phyloP scores from a whole-genome alignment of 92 coral and sea anemone genomes.

The Metridium senile region DNA sequence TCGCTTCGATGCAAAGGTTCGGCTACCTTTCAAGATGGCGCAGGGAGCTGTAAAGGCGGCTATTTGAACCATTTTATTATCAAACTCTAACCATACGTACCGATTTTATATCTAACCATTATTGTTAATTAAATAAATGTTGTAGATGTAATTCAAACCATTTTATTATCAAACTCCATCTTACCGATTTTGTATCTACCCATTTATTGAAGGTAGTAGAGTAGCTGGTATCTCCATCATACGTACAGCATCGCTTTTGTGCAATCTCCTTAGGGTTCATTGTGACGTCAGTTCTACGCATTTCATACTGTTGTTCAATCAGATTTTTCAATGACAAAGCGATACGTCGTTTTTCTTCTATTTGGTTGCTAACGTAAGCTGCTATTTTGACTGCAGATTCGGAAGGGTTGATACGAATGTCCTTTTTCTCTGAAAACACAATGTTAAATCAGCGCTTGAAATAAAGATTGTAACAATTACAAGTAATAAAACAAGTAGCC shows the following conservation, averaged over 20 bases:
- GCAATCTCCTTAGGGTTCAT: constrained; percentile 60
- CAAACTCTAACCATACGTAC: too few relatives aligned
- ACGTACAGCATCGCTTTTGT: constrained; percentile 72
- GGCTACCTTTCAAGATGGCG: too few relatives aligned
- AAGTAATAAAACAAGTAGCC: too few relatives aligned
- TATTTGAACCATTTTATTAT: too few relatives aligned
- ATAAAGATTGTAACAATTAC: too few relatives aligned
- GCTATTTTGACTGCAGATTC: constrained; percentile 66
- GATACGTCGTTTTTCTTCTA: constrained; percentile 67
- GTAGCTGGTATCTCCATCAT: constrained; percentile 72
- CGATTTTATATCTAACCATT: too few relatives aligned
- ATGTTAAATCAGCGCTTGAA: not conserved
- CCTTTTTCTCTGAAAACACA: constrained; percentile 52
- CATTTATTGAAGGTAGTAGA: constrained; percentile 73
- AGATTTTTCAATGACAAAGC: constrained; percentile 63
- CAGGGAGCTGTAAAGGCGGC: too few relatives aligned
- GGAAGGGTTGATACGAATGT: constrained; percentile 66
- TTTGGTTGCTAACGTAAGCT: constrained; percentile 68
- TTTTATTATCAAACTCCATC: too few relatives aligned
- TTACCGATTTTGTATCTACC: constrained; percentile 75
- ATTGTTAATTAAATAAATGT: too few relatives aligned
- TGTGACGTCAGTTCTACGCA: constrained; percentile 27
- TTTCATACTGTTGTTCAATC: constrained; percentile 62
- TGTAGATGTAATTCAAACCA: too few relatives aligned
- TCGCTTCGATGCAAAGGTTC: too few relatives aligned